Base-by-base conservation (phyloP, 2,113 vertebrate genomes). In the Megalops atlanticus region DNA sequence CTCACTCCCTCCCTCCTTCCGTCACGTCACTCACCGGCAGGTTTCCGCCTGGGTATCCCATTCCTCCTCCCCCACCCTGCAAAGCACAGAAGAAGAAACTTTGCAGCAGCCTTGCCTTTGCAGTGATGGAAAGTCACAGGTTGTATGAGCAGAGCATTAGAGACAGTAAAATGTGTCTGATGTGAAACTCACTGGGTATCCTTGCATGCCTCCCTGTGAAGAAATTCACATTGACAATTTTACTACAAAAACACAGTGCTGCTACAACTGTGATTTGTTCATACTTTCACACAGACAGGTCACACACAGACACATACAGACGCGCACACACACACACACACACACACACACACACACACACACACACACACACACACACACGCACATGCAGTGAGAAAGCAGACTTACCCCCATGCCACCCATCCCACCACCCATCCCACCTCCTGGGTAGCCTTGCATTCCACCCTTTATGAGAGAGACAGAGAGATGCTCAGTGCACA, bases 1-100 rank as follows among this genome's bases (percentile, higher is more conserved):
- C 76, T 3, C 14, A 43, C 68, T 80, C 78, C 40, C 31, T 47
- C 45, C 70, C 43, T 40, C 71, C n/a, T 35, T 12, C 36, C 8
- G 4, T 39, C n/a, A 27, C 15, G 36, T 24, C 3, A 76, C 88
- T 88, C 73, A 94, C 93, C 31, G 91, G 92, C 40, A 93, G 85
- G 69, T 87, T 69, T 71, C 87, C 87, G 80, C 92, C 92, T 14
- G 89, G 91, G 43, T 80, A 91, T 41, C 58, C 83, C 69, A 83
- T 80, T 47, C 64, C 77, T 33, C 77, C 77, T 24, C 77, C n/a
- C n/a, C n/a, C n/a, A n/a, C n/a, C 58, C 58, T 64, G n/a, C n/a
- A 31, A 2, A 64, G 8, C n/a, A 31, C 58, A 64, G 24, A 64
- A n/a, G 31, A 2, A 64, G 7, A 10, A 11, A 10, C 2, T 64